Evolutionary conservation across 1,140 invertebrate species (phyloP).

Genomic region (Trissolcus basalis): DNA sequence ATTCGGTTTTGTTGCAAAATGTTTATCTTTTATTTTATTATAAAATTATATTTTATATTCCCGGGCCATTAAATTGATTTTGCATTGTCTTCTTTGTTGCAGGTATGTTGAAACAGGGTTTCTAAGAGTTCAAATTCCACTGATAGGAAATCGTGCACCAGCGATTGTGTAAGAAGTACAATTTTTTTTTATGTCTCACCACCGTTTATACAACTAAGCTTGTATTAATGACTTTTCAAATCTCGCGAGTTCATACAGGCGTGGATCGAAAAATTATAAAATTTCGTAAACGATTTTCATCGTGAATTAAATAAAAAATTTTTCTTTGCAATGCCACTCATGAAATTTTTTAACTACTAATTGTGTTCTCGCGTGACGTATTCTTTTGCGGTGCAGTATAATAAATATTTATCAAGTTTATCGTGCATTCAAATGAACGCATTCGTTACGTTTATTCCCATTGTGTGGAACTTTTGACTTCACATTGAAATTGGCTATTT

Average conservation of each 20-base stretch:
- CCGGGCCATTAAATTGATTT: not conserved
- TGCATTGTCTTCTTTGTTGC: slow-evolving; percentile 17
- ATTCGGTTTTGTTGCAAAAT: not conserved
- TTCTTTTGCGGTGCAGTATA: slow-evolving; percentile 21
- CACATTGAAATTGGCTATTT: slow-evolving; percentile 20
- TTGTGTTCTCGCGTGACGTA: slow-evolving; percentile 37
- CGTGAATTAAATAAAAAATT: not conserved
- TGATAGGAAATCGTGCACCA: not conserved
- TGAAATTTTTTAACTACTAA: slow-evolving; percentile 9
- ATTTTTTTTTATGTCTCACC: too few species aligned
- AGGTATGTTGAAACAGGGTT: slow-evolving; percentile 15
- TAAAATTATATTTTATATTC: not conserved
- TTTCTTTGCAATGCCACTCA: slow-evolving; percentile 2
- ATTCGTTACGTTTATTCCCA: slow-evolving; percentile 37
- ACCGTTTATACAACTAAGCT: too few species aligned
- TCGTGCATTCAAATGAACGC: slow-evolving; percentile 38
- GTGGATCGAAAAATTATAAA: too few species aligned
- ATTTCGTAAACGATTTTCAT: too few species aligned
- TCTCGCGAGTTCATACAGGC: too few species aligned
- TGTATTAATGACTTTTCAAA: too few species aligned
- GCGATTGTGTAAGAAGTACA: too few species aligned
- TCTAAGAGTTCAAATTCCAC: not conserved
- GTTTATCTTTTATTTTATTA: not conserved
- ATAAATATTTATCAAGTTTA: slow-evolving; percentile 51
- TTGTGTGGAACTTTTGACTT: slow-evolving; percentile 21